Evolutionary conservation across 2,113 vertebrate genomes (phyloP).

Genomic region (Pseudois nayaur): DNA sequence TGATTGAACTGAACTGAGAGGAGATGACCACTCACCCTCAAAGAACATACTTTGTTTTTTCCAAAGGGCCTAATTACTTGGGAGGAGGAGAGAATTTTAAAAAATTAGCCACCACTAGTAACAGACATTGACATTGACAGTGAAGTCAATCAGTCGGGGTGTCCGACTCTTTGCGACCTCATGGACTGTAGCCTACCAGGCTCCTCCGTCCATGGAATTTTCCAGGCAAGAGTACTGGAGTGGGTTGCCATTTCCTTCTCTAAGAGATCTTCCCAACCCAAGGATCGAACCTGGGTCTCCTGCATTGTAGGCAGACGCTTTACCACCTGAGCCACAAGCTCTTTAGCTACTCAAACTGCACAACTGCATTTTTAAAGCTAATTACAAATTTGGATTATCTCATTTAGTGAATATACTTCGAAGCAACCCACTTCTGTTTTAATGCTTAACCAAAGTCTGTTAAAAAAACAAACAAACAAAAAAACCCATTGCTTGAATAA

Average conservation of each 20-base stretch:
- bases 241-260: too few relatives aligned
- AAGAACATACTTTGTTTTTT: slow-evolving; percentile 20
- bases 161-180: too few relatives aligned
- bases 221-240: too few relatives aligned
- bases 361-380: slow-evolving; percentile 60
- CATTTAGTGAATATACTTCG: slow-evolving; percentile 67
- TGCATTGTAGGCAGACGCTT: too few relatives aligned
- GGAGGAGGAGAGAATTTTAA: neutral
- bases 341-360: slow-evolving; percentile 53
- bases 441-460: slow-evolving; percentile 61
- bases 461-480: slow-evolving; percentile 14
- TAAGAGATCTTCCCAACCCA: too few relatives aligned
- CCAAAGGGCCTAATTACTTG: slow-evolving; percentile 35
- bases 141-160: too few relatives aligned
- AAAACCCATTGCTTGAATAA: slow-evolving; percentile 44
- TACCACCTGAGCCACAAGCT: neutral
- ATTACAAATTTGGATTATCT: slow-evolving; percentile 72
- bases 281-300: too few relatives aligned
- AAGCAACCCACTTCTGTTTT: slow-evolving; percentile 63
- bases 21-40: slow-evolving; percentile 14
- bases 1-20: neutral
- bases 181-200: too few relatives aligned
- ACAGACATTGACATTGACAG: neutral
- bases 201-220: too few relatives aligned
- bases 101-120: slow-evolving; percentile 8